Base-by-base conservation (phyloP, 2,113 vertebrate species). In the Archocentrus centrarchus region DNA sequence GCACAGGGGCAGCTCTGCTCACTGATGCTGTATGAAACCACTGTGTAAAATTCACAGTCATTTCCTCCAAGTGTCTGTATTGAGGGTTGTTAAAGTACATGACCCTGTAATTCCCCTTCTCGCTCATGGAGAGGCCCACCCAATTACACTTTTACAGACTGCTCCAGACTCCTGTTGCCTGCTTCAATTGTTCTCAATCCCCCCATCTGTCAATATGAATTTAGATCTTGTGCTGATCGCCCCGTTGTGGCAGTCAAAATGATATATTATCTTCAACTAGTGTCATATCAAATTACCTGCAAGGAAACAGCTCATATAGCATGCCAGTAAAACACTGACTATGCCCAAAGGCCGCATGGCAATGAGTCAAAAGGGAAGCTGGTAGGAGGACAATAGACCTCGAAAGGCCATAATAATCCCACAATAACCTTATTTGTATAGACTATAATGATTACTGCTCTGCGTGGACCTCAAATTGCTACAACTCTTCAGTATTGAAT, bases 281-380 rank as follows among this genome's bases (percentile, higher is more conserved):
- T 91, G 87, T 93, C 88, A 88, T 88, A 86, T 93, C 80, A 90
- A 90, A 92, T 93, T 86, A 90, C 89, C 89, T 93, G 80, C 66
- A 60, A 68, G 88, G 75, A 90, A 87, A 87, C 79, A 37, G 86
- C 81, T 85, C 73, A 59, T 84, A 61, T 70, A 77, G 59, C 89
- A 81, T 61, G 76, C 78, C 87, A 91, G 83, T 91, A 88, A 93
- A 87, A 81, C 6, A 3, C 3, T 59, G 57, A 87, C 61, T 62
- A 77, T 82, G 63, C 81, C 88, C 68, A 64, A 41, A 81, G 85
- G 81, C 81, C 85, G 87, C 89, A 68, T 37, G 18, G 73, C 59
- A 63, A 64, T 5, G 61, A 77, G 77, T 83, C 88, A 11, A 86
- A 89, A 81, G 84, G 73, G 84, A 81, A 37, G 75, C 58, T 27